Base-by-base conservation (phyloP, 2,113 vertebrate genomes). In the Podarcis muralis region DNA sequence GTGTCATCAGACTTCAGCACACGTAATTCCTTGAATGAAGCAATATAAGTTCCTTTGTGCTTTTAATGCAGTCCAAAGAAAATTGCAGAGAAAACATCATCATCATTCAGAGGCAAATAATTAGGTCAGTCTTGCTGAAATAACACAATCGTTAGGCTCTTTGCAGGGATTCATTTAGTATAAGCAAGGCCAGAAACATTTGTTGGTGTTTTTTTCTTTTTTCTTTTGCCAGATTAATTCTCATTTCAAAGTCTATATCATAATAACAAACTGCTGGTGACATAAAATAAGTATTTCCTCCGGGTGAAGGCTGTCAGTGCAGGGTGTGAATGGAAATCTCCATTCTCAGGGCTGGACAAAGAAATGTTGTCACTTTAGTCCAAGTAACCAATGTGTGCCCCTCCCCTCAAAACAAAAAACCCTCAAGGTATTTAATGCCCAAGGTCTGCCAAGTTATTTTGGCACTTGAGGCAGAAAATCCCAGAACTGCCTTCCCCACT, bases 41-140 rank as follows among this genome's bases (percentile, higher is more conserved):
- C 27, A 30, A 78, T 84, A 81, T 25, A 8, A 76, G n/a, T 0
- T 87, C 11, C 23, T 89, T 87, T 85, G 30, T 77, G 37, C 65
- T 32, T 87, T 83, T 30, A 43, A 71, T 81, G 6, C 81, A 1
- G 59, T 76, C 78, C 35, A 76, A 3, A 13, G 3, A 68, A 92
- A 90, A 23, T 83, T 4, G 76, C 25, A 69, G 6, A 81, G 91
- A 94, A 93, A 90, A 77, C 35, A 82, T 80, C 16, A 8, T 68
- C 78, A 66, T 82, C 32, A 69, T 81, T 86, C 80, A 83, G 40
- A 90, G 74, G 11, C 79, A 83, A 90, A 90, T 90, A 90, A 90
- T 89, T 81, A 82, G 87, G 16, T 87, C 7, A 4, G 1, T 83
- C 22, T 35, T 86, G n/a, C 32, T 91, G 27, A n/a, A 91, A 85